phyloP scores from a whole-genome alignment of 1,140 invertebrate genomes.

The Reticulitermes speratus region DNA sequence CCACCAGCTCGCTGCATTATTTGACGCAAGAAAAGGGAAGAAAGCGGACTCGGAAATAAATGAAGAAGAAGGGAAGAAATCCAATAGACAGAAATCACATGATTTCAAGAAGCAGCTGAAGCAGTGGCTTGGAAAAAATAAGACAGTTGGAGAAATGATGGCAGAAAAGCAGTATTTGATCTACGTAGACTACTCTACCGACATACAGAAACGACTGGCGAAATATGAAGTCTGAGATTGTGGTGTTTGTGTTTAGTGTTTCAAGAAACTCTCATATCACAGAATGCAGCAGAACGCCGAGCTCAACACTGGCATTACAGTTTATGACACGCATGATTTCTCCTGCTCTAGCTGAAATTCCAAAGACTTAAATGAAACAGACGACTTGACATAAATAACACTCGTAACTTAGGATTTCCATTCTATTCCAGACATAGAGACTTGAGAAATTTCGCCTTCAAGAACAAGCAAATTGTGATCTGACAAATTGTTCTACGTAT shows the following conservation, averaged over 20 bases:
- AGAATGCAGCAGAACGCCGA: neutral
- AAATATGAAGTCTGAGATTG: neutral
- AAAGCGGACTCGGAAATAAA: neutral
- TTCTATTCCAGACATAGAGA: too few relatives aligned
- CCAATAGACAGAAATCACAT: constrained; percentile 19
- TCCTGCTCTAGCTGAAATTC: neutral
- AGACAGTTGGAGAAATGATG: constrained; percentile 15
- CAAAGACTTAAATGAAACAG: neutral
- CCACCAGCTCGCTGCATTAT: neutral
- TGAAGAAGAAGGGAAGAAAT: constrained; percentile 10
- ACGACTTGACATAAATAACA: neutral
- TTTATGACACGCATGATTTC: neutral
- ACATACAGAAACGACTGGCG: neutral
- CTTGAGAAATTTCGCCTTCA: too few relatives aligned
- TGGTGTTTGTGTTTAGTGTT: constrained; percentile 11
- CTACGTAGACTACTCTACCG: neutral
- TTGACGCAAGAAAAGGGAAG: neutral
- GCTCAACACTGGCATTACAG: neutral
- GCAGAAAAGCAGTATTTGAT: neutral
- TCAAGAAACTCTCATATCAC: neutral
- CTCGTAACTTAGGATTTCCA: neutral
- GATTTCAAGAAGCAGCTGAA: neutral
- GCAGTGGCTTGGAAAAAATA: neutral
- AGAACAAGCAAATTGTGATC: too few relatives aligned
- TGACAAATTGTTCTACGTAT: too few relatives aligned